Conservation (phyloP, 2,888 invertebrate genomes). For the Rhagium mordax region DNA sequence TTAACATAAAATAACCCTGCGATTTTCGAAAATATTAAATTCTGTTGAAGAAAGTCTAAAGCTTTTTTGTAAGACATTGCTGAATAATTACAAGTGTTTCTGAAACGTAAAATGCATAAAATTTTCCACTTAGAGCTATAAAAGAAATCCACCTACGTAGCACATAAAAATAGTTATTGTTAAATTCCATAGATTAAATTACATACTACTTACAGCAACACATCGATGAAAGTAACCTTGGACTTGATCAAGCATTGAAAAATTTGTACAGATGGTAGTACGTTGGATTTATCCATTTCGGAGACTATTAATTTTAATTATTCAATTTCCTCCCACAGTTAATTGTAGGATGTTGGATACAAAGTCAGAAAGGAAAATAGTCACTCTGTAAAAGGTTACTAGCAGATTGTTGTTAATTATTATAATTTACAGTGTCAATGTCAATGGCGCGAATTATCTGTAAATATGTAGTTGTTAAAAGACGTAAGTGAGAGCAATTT, state of each 20-base stretch:
- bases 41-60: too few species aligned
- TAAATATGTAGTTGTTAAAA: too few species aligned
- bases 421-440: background rate
- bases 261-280: background rate
- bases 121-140: conserved; percentile 15
- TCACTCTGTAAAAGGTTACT: background rate
- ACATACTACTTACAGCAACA: conserved; percentile 6
- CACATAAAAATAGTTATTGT: conserved; percentile 15
- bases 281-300: background rate
- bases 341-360: background rate
- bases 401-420: background rate
- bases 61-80: too few species aligned
- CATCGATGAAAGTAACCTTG: conserved; percentile 24
- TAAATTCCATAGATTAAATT: conserved; percentile 16
- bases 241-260: conserved; percentile 23
- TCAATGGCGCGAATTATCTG: background rate
- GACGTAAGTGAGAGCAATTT: too few species aligned
- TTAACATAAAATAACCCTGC: too few species aligned
- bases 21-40: too few species aligned
- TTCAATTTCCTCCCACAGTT: conserved; percentile 2
- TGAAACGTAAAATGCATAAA: background rate
- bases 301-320: conserved; percentile 2
- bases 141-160: conserved; percentile 3
- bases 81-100: background rate
- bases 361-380: background rate